Conservation (phyloP, 2,113 vertebrate genomes). For the Tichodroma muraria region DNA sequence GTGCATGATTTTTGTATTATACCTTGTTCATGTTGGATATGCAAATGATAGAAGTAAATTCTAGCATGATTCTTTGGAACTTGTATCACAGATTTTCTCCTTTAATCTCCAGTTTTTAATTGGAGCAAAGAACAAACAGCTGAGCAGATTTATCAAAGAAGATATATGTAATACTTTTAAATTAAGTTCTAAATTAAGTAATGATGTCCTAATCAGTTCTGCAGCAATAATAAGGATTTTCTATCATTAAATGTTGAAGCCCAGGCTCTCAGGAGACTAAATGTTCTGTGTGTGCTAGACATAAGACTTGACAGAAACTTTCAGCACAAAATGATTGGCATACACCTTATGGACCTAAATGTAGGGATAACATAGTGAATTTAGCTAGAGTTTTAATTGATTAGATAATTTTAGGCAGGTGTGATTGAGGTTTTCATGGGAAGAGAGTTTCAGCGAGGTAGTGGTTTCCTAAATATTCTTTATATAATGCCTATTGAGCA, state of each 20-base stretch:
- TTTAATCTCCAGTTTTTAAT: constrained; percentile 47
- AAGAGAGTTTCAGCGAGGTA: not conserved
- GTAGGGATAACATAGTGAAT: not conserved
- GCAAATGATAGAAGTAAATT: not conserved
- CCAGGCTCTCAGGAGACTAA: not conserved
- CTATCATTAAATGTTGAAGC: constrained; percentile 23
- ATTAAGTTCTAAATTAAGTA: constrained; percentile 42
- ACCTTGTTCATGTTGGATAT: not conserved
- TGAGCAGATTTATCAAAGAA: constrained; percentile 39
- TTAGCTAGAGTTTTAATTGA: not conserved
- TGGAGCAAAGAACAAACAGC: constrained; percentile 28
- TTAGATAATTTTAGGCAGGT: not conserved
- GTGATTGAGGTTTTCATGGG: not conserved
- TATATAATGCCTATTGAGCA: not conserved
- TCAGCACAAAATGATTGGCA: not conserved
- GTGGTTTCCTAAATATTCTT: not conserved
- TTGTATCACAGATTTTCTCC: not conserved
- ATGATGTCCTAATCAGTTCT: constrained; percentile 30
- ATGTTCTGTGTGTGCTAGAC: constrained; percentile 1
- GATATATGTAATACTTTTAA: constrained; percentile 29
- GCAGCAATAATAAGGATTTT: constrained; percentile 38
- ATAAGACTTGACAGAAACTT: not conserved
- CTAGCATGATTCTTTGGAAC: not conserved
- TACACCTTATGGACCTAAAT: not conserved
- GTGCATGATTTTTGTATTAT: not conserved